These are phyloP conservation scores for Anoplopoma fimbria DNA, from an alignment of 2,113 vertebrate species.

Conservation along the genomic window DNA sequence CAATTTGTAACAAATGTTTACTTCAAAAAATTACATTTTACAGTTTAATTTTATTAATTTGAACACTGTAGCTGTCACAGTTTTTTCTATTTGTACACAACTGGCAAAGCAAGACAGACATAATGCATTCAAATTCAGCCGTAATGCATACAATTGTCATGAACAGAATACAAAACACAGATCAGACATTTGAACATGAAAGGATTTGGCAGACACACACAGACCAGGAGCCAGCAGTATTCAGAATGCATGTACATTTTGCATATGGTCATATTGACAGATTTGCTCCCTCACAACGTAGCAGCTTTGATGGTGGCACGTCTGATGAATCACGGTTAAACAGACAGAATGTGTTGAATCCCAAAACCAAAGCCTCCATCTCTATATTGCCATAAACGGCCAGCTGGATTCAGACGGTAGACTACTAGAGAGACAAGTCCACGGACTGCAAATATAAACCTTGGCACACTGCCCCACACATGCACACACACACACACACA, in stretches of 20 bases:
- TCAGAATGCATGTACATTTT: constrained; percentile 50
- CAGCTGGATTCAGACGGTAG: constrained; percentile 80
- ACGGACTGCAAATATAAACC: constrained; percentile 78
- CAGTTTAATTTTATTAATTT: constrained; percentile 9
- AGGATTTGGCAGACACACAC: constrained; percentile 61
- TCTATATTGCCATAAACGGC: constrained; percentile 65
- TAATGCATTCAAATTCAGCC: constrained; percentile 52
- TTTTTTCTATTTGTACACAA: constrained; percentile 35
- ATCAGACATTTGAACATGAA: constrained; percentile 75
- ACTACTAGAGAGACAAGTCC: constrained; percentile 70
- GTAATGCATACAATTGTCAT: constrained; percentile 60
- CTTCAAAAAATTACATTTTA: background rate
- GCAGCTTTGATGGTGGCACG: constrained; percentile 65
- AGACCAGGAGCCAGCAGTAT: constrained; percentile 59
- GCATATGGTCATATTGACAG: constrained; percentile 74
- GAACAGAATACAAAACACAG: constrained; percentile 61
- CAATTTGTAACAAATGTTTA: background rate
- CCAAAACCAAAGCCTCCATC: constrained; percentile 61
- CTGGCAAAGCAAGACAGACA: constrained; percentile 15
- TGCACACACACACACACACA: constrained; percentile 50
- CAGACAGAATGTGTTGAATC: constrained; percentile 65
- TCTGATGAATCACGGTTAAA: constrained; percentile 71
- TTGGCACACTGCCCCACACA: constrained; percentile 69
- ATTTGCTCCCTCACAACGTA: constrained; percentile 64
- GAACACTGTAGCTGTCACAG: constrained; percentile 13